Evolutionary conservation across 2,888 invertebrate genomes (phyloP), one percentile per base, ranked within the genome.

Genomic region (Urechis unicinctus): DNA sequence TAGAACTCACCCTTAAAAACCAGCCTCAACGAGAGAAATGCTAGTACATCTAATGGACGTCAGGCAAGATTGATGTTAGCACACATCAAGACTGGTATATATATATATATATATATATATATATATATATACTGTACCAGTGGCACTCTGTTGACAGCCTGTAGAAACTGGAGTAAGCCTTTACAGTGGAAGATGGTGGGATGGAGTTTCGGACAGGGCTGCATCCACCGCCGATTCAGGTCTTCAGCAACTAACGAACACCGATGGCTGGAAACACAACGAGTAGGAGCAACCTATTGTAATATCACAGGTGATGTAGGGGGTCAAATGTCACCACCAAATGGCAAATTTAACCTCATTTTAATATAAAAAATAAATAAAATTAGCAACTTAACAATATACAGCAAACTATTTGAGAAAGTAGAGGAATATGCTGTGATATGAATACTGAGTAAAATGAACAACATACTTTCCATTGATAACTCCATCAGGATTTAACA

Each of bases 111-210:
- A 13, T 9, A 36, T 13, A 36, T 36, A 36, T 36, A n/a, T 1
- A 22, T 21, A 13, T 3, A 25, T n/a, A 25, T 50, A 28, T 17
- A 24, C 57, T 69, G 56, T 67, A 79, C 78, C 64, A 77, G 57
- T 30, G 79, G 79, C n/a, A 68, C 60, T 58, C 71, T 75, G 56
- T 68, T 69, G 59, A 74, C 70, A 59, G 68, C 64, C 30, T 91
- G 83, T 56, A 80, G 80, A 85, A 78, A 81, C 65, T 79, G 78
- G 21, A 82, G 66, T 52, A 83, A 63, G 52, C 75, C 79, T 67
- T 91, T 91, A 57, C 88, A 84, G 79, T 94, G 91, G 89, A 91
- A 95, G 63, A 95, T 91, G 48, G 93, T 88, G 57, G 95, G 95
- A 80, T 94, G 77, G 6, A 74, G 67, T 47, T 66, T 89, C 64